Conservation (phyloP, 2,797 vertebrate species). For the Semotilus atromaculatus region DNA sequence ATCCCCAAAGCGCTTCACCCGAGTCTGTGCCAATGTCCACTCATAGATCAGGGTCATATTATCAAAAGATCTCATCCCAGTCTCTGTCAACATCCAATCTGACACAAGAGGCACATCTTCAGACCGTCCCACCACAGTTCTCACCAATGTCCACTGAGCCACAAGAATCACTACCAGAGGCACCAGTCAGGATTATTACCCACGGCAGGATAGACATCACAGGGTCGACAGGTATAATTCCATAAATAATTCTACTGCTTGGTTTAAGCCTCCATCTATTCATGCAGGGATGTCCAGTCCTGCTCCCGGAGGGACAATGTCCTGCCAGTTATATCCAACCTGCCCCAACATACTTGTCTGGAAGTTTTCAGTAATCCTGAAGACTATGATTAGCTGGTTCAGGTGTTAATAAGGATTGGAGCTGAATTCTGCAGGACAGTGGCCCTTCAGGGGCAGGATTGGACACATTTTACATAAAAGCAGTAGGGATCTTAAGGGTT, state of each 20-base stretch:
- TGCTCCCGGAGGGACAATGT: background rate
- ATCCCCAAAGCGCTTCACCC: slow-evolving; percentile 9
- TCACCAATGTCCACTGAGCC: background rate
- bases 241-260: background rate
- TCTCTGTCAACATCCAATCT: slow-evolving; percentile 12
- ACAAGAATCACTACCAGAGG: slow-evolving; percentile 34
- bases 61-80: slow-evolving; percentile 18
- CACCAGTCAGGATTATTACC: slow-evolving; percentile 27
- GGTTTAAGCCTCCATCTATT: background rate
- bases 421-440: background rate
- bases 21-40: slow-evolving; percentile 11
- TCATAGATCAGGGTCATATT: slow-evolving; percentile 9
- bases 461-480: background rate
- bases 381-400: background rate
- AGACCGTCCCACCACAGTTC: background rate
- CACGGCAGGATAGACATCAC: slow-evolving; percentile 25
- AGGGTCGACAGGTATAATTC: slow-evolving; percentile 53
- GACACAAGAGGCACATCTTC: slow-evolving; percentile 11
- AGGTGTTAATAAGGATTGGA: background rate
- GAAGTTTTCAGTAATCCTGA: background rate
- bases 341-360: background rate
- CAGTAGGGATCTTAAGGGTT: slow-evolving; percentile 8
- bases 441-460: background rate
- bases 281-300: background rate
- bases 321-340: background rate